Evolutionary conservation across 2,888 invertebrate species (phyloP).

Genomic region (Dryobotodes eremita): DNA sequence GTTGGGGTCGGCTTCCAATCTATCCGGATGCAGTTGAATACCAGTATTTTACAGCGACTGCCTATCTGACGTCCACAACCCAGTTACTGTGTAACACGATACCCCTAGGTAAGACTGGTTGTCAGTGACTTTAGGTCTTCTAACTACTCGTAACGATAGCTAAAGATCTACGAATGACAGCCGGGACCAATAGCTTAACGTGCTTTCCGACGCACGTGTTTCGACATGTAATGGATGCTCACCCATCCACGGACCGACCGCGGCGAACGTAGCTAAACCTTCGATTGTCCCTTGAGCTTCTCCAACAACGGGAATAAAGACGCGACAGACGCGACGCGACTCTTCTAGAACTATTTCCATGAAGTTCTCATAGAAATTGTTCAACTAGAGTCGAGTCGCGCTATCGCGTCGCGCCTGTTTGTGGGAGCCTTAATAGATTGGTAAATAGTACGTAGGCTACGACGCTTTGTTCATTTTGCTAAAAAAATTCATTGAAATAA

Average conservation of each 20-base stretch:
- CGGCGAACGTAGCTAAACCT: too few relatives aligned
- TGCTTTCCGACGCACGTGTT: neutral
- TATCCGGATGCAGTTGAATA: too few relatives aligned
- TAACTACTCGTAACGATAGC: neutral
- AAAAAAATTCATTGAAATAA: neutral
- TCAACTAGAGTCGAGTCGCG: too few relatives aligned
- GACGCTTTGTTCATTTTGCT: neutral
- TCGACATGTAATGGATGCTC: too few relatives aligned
- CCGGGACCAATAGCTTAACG: neutral
- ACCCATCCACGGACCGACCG: neutral
- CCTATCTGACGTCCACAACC: neutral
- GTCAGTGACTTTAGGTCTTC: too few relatives aligned
- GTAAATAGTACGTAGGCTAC: neutral
- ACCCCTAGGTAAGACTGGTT: neutral
- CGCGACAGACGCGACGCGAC: too few relatives aligned
- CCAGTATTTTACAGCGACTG: too few relatives aligned
- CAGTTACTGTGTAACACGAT: neutral
- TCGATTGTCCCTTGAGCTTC: too few relatives aligned
- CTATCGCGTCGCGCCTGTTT: too few relatives aligned
- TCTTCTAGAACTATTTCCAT: too few relatives aligned
- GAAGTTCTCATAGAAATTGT: too few relatives aligned
- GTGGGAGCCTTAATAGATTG: too few relatives aligned
- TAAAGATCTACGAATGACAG: neutral
- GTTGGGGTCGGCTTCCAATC: neutral
- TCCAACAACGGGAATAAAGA: neutral